Evolutionary conservation across 2,888 invertebrate genomes (phyloP), one percentile per base, ranked within the genome.

Genomic region (Erebia ligea): DNA sequence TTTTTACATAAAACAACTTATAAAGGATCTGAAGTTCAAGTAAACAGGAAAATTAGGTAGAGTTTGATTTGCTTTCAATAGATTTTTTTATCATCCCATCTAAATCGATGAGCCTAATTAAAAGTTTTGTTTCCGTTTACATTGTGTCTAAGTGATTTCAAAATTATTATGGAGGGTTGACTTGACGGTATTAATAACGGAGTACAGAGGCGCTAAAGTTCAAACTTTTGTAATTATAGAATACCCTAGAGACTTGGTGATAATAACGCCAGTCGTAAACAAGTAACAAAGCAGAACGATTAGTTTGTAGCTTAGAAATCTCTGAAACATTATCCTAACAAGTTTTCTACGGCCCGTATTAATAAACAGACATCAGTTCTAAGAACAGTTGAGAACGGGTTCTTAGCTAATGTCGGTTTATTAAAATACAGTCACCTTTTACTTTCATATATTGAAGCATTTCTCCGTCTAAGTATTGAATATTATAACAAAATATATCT

Each of bases 241-340:
- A 77, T 76, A 76, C 76, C 80, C 79, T 79, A 75, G 80, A 92
- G 86, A 79, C 82, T 82, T 73, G 90, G 84, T 79, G 93, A 84
- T 76, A 93, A 87, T 87, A 74, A 63, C 74, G 67, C 66, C 70
- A 75, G 72, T 70, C 65, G 73, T 72, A 74, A 72, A 70, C 34
- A 61, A 57, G 57, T 48, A 45, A 62, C 64, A 40, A 50, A 34
- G 73, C 65, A 21, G 68, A 72, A 69, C 72, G 19, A 34, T 34
- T 34, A 52, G 48, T 9, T 52, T 25, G 64, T 50, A 34, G 52
- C 34, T 17, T 52, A 34, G 19, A 40, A 34, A 52, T n/a, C 17
- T 34, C 8, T 64, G 64, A n/a, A 64, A 64, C 34, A 34, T 64
- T 52, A 52, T 48, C 48, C 21, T 21, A 25, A 15, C 15, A 52